A percentile compares a stretch with the other conserved stretches of the same genome.
phyloP scores from a whole-genome alignment of 1,140 invertebrate genomes.

The Hesperophylax magnus region DNA sequence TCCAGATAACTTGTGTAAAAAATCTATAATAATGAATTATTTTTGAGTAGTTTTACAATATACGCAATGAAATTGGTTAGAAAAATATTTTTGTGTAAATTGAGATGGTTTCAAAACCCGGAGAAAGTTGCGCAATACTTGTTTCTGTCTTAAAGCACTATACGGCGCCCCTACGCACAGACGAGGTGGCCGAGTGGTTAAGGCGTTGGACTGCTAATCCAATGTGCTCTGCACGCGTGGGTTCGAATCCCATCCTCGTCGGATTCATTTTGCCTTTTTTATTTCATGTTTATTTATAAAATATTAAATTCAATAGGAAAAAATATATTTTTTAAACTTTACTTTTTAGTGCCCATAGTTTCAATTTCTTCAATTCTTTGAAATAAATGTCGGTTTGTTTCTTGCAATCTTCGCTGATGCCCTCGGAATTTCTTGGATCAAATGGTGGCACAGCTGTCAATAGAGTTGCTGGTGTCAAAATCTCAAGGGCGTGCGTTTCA shows the following conservation, averaged over 20 bases:
- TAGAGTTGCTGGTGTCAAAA: conserved; percentile 3
- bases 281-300: neutral
- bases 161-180: conserved; percentile 58
- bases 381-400: conserved; percentile 65
- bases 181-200: conserved; percentile 76
- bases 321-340: conserved; percentile 58
- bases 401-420: conserved; percentile 65
- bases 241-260: conserved; percentile 87
- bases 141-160: conserved; percentile 2
- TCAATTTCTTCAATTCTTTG: conserved; percentile 65
- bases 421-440: conserved; percentile 47
- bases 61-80: neutral
- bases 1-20: too few relatives aligned
- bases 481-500: neutral
- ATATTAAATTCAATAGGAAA: neutral
- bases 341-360: conserved; percentile 72
- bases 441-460: conserved; percentile 23
- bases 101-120: neutral
- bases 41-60: neutral
- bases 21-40: neutral
- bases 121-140: too few relatives aligned
- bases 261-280: conserved; percentile 59
- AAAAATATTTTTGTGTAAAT: neutral
- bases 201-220: conserved; percentile 92
- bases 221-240: conserved; percentile 88